Evolutionary conservation across 2,113 vertebrate species (phyloP).

Genomic region (Ardeotis arabs): DNA sequence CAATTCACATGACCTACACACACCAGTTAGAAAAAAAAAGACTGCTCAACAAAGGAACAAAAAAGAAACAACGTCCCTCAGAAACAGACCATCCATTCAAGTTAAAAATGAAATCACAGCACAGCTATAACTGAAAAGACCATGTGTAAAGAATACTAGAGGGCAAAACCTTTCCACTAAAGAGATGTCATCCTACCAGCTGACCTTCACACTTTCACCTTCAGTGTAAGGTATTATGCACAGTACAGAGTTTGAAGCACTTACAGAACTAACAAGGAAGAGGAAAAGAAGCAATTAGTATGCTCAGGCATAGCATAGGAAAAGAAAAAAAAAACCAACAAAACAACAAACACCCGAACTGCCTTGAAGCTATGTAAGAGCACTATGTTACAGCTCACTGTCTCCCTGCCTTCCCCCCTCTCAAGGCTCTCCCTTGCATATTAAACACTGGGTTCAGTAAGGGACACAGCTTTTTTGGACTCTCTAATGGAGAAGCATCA

Average conservation of each 20-base stretch:
- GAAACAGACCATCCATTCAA: conserved; percentile 45
- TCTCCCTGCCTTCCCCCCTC: neutral
- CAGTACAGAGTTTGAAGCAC: neutral
- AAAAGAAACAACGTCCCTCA: conserved; percentile 3
- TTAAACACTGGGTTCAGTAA: conserved; percentile 61
- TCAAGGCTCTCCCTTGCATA: conserved; percentile 15
- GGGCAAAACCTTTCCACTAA: neutral
- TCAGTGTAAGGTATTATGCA: neutral
- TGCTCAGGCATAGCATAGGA: conserved; percentile 1
- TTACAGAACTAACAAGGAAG: conserved; percentile 39
- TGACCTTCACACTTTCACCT: conserved; percentile 38
- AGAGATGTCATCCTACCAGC: neutral
- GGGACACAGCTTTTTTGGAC: conserved; percentile 35
- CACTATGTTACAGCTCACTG: neutral
- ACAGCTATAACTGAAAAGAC: conserved; percentile 33
- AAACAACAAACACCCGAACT: neutral
- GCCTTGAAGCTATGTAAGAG: neutral
- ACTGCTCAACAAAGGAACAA: neutral
- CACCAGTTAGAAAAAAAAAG: neutral
- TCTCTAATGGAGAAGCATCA: conserved; percentile 28
- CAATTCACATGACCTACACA: conserved; percentile 46
- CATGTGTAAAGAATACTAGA: conserved; percentile 31
- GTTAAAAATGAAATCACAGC: conserved; percentile 26
- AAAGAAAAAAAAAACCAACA: neutral
- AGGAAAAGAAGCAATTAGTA: conserved; percentile 52